These are phyloP conservation scores for Polydrusus tereticollis DNA, from an alignment of 2,888 invertebrate genomes.

Conservation along the genomic window DNA sequence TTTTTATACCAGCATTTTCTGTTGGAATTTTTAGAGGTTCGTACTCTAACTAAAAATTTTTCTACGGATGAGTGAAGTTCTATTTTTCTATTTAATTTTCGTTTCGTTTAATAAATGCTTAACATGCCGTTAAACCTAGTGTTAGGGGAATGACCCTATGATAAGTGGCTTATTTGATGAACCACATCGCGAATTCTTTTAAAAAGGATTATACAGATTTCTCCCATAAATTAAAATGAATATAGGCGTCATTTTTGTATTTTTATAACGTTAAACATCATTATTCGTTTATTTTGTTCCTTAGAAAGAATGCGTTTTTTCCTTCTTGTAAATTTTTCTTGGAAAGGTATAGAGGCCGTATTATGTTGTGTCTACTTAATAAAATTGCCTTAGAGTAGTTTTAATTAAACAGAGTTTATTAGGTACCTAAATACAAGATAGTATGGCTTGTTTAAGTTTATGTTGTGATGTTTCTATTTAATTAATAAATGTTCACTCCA, in stretches of 20 bases:
- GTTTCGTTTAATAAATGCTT: slow-evolving; percentile 7
- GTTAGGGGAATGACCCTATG: not conserved
- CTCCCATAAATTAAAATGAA: not conserved
- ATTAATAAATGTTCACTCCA: slow-evolving; percentile 21
- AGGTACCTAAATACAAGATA: slow-evolving; percentile 24
- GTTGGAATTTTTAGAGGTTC: slow-evolving; percentile 22
- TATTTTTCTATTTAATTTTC: slow-evolving; percentile 30
- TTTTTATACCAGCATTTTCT: slow-evolving; percentile 27
- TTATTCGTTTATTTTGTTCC: slow-evolving; percentile 5
- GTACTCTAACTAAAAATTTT: not conserved
- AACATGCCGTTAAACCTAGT: not conserved
- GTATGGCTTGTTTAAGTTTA: slow-evolving; percentile 21
- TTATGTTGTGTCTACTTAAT: slow-evolving; percentile 23
- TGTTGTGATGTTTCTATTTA: slow-evolving; percentile 33
- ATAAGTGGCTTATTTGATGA: not conserved
- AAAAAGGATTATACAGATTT: not conserved
- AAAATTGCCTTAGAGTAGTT: slow-evolving; percentile 1
- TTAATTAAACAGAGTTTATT: no score
- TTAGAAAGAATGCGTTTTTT: not conserved
- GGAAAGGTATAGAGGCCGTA: slow-evolving; percentile 4
- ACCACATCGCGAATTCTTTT: not conserved
- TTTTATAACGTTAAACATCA: slow-evolving; percentile 28
- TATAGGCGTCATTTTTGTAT: slow-evolving; percentile 24
- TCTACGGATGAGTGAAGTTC: slow-evolving; percentile 7
- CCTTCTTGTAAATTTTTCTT: not conserved